Percentiles rank a stretch among this genome's conserved stretches.
Evolutionary conservation across 2,888 invertebrate genomes (phyloP).

Genomic region (Galeopsomyia nigrocyanea): DNA sequence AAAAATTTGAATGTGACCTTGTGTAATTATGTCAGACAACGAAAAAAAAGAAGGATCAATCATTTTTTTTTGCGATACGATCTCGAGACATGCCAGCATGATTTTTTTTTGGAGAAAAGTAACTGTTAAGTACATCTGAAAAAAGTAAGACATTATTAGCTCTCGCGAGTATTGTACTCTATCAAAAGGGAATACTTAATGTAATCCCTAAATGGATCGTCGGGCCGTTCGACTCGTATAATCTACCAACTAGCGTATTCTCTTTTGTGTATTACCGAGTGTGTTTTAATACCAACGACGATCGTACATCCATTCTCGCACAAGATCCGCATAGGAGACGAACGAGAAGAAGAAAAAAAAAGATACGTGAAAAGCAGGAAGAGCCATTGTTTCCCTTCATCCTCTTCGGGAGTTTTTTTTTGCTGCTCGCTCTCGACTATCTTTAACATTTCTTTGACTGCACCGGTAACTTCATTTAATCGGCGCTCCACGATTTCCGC

Average conservation of each 20-base stretch:
- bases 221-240: conserved; percentile 10
- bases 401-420: background rate
- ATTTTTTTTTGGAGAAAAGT: too few relatives aligned
- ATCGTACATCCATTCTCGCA: background rate
- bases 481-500: conserved; percentile 41
- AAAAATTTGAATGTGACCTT: too few relatives aligned
- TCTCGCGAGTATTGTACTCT: too few relatives aligned
- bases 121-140: too few relatives aligned
- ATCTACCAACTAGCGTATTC: conserved; percentile 24
- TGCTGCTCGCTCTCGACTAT: conserved; percentile 19
- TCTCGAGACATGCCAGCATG: too few relatives aligned
- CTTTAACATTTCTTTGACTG: conserved; percentile 46
- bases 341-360: background rate
- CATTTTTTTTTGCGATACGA: too few relatives aligned
- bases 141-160: too few relatives aligned
- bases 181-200: conserved; percentile 36
- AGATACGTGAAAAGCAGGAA: background rate
- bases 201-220: conserved; percentile 28
- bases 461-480: conserved; percentile 46
- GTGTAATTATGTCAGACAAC: too few relatives aligned
- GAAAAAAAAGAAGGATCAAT: too few relatives aligned
- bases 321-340: conserved; percentile 1
- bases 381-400: conserved; percentile 41
- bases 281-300: conserved; percentile 14
- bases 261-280: conserved; percentile 15